Conservation (phyloP, 2,888 invertebrate genomes). For the Dicyrtomina minuta region DNA sequence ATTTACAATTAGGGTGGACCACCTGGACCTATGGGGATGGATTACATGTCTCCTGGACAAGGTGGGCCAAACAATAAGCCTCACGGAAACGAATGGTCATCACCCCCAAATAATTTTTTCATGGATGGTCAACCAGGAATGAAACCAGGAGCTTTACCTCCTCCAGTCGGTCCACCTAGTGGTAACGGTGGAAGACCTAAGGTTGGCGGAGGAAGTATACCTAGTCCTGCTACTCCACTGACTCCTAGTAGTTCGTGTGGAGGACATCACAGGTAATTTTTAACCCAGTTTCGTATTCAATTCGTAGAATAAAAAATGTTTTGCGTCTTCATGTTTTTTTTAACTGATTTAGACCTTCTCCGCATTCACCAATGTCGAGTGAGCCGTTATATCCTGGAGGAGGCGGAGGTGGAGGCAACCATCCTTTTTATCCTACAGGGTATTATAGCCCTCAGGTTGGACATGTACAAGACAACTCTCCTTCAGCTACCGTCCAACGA, state of each 20-base stretch:
- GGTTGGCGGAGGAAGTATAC: slow-evolving; percentile 53
- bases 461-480: slow-evolving; percentile 48
- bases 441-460: slow-evolving; percentile 53
- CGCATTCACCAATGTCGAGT: slow-evolving; percentile 51
- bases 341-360: slow-evolving; percentile 47
- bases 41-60: slow-evolving; percentile 48
- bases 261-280: slow-evolving; percentile 49
- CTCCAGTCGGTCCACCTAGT: slow-evolving; percentile 40
- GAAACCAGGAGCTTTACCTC: slow-evolving; percentile 37
- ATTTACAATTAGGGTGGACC: slow-evolving; percentile 4
- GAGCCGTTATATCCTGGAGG: slow-evolving; percentile 51
- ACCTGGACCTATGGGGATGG: slow-evolving; percentile 48
- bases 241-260: slow-evolving; percentile 53
- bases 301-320: not conserved
- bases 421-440: slow-evolving; percentile 49
- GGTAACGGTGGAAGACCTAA: slow-evolving; percentile 52
- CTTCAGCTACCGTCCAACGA: slow-evolving; percentile 55
- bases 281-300: not conserved
- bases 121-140: slow-evolving; percentile 46
- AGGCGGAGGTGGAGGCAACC: slow-evolving; percentile 40
- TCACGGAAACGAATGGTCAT: slow-evolving; percentile 47
- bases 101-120: slow-evolving; percentile 45
- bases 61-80: slow-evolving; percentile 46
- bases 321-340: not conserved
- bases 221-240: slow-evolving; percentile 54